Evolutionary conservation across 1,140 invertebrate genomes (phyloP).

Genomic region (Caenorhabditis remanei): DNA sequence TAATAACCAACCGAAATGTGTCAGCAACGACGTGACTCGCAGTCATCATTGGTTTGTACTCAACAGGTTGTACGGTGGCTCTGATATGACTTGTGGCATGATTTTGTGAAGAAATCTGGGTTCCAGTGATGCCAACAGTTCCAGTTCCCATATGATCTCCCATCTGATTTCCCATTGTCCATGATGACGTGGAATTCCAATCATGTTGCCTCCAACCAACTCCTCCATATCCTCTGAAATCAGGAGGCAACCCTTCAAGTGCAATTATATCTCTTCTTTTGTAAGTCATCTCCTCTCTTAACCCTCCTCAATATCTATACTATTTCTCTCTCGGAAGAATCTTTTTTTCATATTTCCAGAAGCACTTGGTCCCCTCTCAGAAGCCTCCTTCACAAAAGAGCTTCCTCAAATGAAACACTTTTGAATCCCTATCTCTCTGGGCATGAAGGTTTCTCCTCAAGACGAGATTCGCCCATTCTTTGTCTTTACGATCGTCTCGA

Average conservation of each 20-base stretch:
- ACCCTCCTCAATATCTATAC: background rate
- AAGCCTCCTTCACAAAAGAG: constrained; percentile 45
- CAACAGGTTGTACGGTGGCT: background rate
- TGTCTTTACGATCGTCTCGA: background rate
- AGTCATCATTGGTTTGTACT: constrained; percentile 9
- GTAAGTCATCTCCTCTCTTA: constrained; percentile 38
- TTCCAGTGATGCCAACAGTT: background rate
- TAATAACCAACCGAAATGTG: constrained; percentile 5
- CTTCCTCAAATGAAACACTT: constrained; percentile 52
- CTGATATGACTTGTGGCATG: too few relatives aligned
- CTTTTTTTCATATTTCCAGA: constrained; percentile 43
- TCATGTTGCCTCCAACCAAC: constrained; percentile 21
- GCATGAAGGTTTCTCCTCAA: constrained; percentile 6
- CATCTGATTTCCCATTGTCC: constrained; percentile 37
- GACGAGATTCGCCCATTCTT: background rate
- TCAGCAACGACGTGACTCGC: background rate
- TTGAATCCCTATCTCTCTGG: constrained; percentile 44
- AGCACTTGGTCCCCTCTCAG: constrained; percentile 23
- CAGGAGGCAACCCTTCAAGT: constrained; percentile 38
- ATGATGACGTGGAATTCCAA: constrained; percentile 47
- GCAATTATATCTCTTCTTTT: constrained; percentile 43
- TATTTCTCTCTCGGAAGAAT: background rate
- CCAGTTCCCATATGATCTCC: background rate
- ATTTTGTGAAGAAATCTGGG: too few relatives aligned
- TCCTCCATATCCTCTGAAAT: constrained; percentile 1